A percentile compares a stretch with the other conserved stretches of the same genome.
Conservation (phyloP, 2,888 invertebrate genomes). For the Caradrina clavipalpis region DNA sequence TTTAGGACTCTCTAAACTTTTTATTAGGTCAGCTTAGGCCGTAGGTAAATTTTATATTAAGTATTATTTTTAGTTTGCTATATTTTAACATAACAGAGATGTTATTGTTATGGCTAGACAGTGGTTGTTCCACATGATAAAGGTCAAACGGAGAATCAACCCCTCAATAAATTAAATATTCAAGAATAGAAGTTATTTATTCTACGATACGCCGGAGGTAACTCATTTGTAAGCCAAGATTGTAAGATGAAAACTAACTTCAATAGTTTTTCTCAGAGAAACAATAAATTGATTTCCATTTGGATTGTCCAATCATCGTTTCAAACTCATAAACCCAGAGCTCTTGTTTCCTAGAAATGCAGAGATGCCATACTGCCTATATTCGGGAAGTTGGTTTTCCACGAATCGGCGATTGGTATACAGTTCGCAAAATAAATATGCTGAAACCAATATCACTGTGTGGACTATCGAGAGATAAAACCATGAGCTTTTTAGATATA, state of each 20-base stretch:
- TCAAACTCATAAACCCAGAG: background rate
- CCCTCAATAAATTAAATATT: background rate
- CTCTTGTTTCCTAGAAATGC: background rate
- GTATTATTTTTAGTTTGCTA: too few species aligned
- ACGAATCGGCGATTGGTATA: background rate
- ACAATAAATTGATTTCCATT: background rate
- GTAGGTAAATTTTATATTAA: too few species aligned
- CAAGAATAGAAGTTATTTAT: background rate
- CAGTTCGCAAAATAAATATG: constrained; percentile 8
- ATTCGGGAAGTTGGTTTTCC: background rate
- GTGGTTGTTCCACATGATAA: too few species aligned
- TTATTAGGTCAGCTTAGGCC: too few species aligned
- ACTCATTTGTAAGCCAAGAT: constrained; percentile 2
- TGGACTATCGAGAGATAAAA: background rate
- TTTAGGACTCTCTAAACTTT: too few species aligned
- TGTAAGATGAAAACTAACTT: background rate
- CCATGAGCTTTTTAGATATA: background rate
- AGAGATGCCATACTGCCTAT: background rate
- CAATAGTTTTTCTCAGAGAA: background rate
- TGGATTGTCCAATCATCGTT: background rate
- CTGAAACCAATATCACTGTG: background rate
- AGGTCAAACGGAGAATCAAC: too few species aligned
- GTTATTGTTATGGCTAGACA: too few species aligned
- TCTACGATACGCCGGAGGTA: background rate
- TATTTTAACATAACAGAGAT: too few species aligned